phyloP scores from a whole-genome alignment of 2,113 vertebrate genomes.

The Mus pahari region DNA sequence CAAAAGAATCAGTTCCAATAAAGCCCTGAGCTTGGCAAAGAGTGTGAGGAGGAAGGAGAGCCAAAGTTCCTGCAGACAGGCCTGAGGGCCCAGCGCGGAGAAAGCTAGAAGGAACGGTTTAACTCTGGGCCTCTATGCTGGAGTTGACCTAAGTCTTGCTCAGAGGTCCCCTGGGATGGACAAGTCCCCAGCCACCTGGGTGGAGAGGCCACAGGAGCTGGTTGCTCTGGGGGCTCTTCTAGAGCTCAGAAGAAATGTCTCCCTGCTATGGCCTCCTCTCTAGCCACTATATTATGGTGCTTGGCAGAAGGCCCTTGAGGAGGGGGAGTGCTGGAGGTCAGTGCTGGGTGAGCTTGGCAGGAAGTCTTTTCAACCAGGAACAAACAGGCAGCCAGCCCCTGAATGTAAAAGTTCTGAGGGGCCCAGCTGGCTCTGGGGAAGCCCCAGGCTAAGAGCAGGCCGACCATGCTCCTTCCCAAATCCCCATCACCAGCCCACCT shows the following conservation, averaged over 20 bases:
- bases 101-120: background rate
- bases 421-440: background rate
- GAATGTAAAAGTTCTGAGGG: background rate
- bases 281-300: background rate
- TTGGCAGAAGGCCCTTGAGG: background rate
- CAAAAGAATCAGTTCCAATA: slow-evolving; percentile 61
- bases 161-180: background rate
- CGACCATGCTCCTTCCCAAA: background rate
- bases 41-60: background rate
- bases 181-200: background rate
- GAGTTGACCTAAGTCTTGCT: background rate
- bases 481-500: background rate
- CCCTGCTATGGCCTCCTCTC: background rate
- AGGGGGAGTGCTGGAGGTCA: background rate
- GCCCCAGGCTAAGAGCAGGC: background rate
- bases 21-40: slow-evolving; percentile 59
- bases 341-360: slow-evolving; percentile 15
- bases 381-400: background rate
- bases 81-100: background rate
- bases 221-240: background rate
- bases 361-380: slow-evolving; percentile 61
- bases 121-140: background rate
- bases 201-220: background rate
- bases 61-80: slow-evolving; percentile 59
- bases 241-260: background rate